Conservation (phyloP, 2,888 invertebrate genomes). For the Sminthurides aquaticus region DNA sequence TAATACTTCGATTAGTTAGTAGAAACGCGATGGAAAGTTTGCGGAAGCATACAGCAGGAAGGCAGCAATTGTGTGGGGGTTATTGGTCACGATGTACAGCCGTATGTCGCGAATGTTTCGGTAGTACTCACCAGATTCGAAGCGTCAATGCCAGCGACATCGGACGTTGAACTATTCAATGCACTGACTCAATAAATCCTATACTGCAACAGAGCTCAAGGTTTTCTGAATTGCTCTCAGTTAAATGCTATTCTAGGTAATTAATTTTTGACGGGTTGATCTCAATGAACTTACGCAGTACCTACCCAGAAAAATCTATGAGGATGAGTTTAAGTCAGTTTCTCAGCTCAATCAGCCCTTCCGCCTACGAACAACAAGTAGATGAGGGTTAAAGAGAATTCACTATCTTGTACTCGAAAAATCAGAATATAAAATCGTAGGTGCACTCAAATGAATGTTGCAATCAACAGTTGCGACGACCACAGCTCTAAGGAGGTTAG, state of each 20-base stretch:
- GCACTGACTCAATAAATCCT: too few relatives aligned
- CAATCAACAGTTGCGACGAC: background rate
- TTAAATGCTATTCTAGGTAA: background rate
- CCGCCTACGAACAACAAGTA: slow-evolving; percentile 13
- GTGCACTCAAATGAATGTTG: background rate
- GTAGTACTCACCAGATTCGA: too few relatives aligned
- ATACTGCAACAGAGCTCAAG: too few relatives aligned
- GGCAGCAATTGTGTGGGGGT: too few relatives aligned
- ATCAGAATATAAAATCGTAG: background rate
- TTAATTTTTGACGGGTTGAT: slow-evolving; percentile 5
- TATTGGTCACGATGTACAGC: too few relatives aligned
- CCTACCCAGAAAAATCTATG: slow-evolving; percentile 22
- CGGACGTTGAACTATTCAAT: too few relatives aligned
- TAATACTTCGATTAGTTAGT: too few relatives aligned
- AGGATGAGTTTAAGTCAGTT: slow-evolving; percentile 7
- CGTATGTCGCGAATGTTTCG: too few relatives aligned
- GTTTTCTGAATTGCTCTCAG: too few relatives aligned
- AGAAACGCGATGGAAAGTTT: too few relatives aligned
- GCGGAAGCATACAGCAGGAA: too few relatives aligned
- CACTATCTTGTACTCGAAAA: background rate
- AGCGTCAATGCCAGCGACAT: too few relatives aligned
- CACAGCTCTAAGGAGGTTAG: background rate
- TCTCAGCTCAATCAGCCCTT: slow-evolving; percentile 11
- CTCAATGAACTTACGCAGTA: slow-evolving; percentile 23
- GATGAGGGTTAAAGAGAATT: slow-evolving; percentile 9